Evolutionary conservation across 2,113 vertebrate species (phyloP), one percentile per base, ranked within the genome.

Genomic region (Axis porcinus): DNA sequence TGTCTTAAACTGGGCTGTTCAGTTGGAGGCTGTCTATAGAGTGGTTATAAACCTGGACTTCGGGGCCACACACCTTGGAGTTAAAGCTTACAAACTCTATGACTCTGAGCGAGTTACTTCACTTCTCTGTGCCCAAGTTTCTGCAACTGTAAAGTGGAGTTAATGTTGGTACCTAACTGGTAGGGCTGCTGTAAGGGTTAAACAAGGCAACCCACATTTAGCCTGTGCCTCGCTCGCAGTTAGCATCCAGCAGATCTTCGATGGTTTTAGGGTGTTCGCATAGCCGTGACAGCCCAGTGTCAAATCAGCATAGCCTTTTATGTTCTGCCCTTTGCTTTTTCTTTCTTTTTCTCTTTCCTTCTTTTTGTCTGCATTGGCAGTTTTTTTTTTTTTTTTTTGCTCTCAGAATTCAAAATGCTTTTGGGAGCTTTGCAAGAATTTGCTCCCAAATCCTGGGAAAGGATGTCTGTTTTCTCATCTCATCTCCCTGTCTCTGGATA

Each of bases 391-490:
- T 45, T 45, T 50, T 50, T 4, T 47, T 12, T 43, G 43, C 95
- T 96, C 96, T 96, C 67, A 95, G 85, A 96, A 95, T 58, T 95
- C 79, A 96, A 97, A 97, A 96, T 97, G 70, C 92, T 95, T 97
- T 97, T 62, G 96, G 78, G 94, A 97, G 82, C 84, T 94, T 91
- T 96, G 94, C 88, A 98, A 97, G 95, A 97, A 96, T 97, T 95
- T 97, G 92, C 93, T 97, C 89, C 88, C 86, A 97, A 95, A 91
- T 98, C 95, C 96, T 95, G 95, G 95, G 97, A 97, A 98, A 96
- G 86, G 84, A 97, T 96, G 91, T 97, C 98, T 98, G 89, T 93
- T 97, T 97, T 97, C 96, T 98, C 97, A 36, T 95, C 91, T 92
- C 98, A n/a, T 98, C 96, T 92, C 97, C 64, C 94, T 95, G 88